Conservation (phyloP, 2,113 vertebrate genomes). For the Corythornis cristatus region DNA sequence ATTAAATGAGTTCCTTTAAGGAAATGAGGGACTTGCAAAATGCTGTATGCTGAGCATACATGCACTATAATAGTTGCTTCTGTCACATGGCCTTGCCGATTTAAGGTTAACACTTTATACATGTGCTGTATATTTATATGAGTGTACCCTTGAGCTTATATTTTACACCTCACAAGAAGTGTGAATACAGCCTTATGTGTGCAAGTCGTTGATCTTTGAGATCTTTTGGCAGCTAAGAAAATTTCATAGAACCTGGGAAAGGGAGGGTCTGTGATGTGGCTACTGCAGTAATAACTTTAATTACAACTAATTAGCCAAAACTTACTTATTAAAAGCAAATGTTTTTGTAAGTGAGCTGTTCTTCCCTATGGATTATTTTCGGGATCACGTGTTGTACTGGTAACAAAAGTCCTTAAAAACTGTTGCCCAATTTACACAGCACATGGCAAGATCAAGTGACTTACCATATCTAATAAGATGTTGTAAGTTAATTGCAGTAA, state of each 20-base stretch:
- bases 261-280: background rate
- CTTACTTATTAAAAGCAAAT: background rate
- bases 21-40: constrained; percentile 6
- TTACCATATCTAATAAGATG: background rate
- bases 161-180: background rate
- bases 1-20: constrained; percentile 22
- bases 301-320: background rate
- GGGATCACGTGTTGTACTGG: background rate
- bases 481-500: background rate
- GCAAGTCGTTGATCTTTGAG: background rate
- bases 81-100: background rate
- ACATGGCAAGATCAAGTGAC: background rate
- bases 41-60: background rate
- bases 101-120: constrained; percentile 50
- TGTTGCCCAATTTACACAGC: background rate
- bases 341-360: background rate
- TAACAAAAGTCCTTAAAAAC: background rate
- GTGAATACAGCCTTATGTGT: background rate
- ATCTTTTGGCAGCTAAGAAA: background rate
- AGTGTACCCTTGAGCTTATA: background rate
- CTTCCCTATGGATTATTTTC: background rate
- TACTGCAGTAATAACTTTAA: background rate
- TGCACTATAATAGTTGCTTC: constrained; percentile 21
- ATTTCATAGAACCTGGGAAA: background rate
- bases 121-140: background rate